These are phyloP conservation scores for Taenioides sp. DNA, from an alignment of 2,797 vertebrate genomes.

Conservation along the genomic window DNA sequence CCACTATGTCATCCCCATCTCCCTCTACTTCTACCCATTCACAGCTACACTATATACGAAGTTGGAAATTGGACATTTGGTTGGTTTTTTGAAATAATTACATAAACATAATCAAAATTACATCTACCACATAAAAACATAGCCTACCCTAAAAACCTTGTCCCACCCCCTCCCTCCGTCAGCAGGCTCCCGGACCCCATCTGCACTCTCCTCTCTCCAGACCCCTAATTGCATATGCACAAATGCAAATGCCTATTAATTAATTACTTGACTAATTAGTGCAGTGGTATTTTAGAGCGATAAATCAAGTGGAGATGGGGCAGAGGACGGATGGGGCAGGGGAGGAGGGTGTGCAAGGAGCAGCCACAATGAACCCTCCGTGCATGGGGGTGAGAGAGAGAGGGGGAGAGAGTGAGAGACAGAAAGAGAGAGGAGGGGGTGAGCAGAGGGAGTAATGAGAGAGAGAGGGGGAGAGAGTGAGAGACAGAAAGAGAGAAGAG, in stretches of 20 bases:
- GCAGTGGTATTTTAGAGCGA: slow-evolving; percentile 98
- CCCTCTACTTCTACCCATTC: slow-evolving; percentile 13
- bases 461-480: no score
- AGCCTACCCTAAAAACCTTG: not conserved
- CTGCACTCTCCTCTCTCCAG: slow-evolving; percentile 93
- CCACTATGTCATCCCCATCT: slow-evolving; percentile 25
- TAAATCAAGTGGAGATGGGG: slow-evolving; percentile 97
- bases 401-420: not conserved
- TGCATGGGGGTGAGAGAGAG: slow-evolving; percentile 46
- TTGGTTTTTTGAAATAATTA: slow-evolving; percentile 58
- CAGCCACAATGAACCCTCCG: slow-evolving; percentile 63
- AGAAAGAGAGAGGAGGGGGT: no score
- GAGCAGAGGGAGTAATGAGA: no score
- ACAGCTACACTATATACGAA: slow-evolving; percentile 37
- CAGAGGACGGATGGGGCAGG: slow-evolving; percentile 67
- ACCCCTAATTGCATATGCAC: slow-evolving; percentile 98
- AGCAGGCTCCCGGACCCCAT: slow-evolving; percentile 81
- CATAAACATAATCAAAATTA: slow-evolving; percentile 30
- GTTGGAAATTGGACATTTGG: slow-evolving; percentile 66
- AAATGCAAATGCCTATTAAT: slow-evolving; percentile 99
- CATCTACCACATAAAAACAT: slow-evolving; percentile 13
- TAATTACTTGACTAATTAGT: slow-evolving; percentile 99
- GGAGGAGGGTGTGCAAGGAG: slow-evolving; percentile 52
- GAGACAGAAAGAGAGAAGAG: no score
- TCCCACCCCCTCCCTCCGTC: not conserved